Evolutionary conservation across 2,113 vertebrate genomes (phyloP).

Genomic region (Oostethus manadensis): DNA sequence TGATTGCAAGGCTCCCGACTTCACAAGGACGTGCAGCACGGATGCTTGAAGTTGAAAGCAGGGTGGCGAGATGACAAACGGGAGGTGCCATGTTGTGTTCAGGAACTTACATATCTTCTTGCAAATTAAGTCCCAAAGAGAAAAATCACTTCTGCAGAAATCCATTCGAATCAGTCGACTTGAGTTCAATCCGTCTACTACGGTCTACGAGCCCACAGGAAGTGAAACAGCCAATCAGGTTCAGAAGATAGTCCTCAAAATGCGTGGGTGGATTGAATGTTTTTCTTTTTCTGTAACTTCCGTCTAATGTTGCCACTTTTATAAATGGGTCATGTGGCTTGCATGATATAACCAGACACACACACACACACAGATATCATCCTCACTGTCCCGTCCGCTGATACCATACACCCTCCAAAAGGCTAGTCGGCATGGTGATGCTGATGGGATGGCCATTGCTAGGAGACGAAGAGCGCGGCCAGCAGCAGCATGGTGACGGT

Average conservation of each 20-base stretch:
- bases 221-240: slow-evolving; percentile 58
- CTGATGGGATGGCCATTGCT: slow-evolving; percentile 71
- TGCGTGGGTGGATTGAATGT: slow-evolving; percentile 24
- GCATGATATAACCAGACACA: slow-evolving; percentile 49
- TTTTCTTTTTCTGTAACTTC: slow-evolving; percentile 25
- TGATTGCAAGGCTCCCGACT: background rate
- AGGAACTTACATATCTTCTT: background rate
- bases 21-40: no score
- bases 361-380: slow-evolving; percentile 17
- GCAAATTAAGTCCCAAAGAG: background rate
- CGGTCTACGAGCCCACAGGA: slow-evolving; percentile 59
- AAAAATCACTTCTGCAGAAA: slow-evolving; percentile 53
- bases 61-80: background rate
- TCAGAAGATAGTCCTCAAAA: slow-evolving; percentile 41
- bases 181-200: slow-evolving; percentile 54
- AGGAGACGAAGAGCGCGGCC: slow-evolving; percentile 83
- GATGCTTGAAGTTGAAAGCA: background rate
- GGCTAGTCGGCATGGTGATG: slow-evolving; percentile 65
- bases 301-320: slow-evolving; percentile 24
- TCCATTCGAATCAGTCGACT: slow-evolving; percentile 41
- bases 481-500: slow-evolving; percentile 86
- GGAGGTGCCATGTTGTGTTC: background rate
- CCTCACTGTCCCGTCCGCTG: slow-evolving; percentile 24
- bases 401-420: slow-evolving; percentile 52
- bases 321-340: slow-evolving; percentile 58